Evolutionary conservation across 2,113 vertebrate species (phyloP).

Genomic region (Chamaetylas fuelleborni): DNA sequence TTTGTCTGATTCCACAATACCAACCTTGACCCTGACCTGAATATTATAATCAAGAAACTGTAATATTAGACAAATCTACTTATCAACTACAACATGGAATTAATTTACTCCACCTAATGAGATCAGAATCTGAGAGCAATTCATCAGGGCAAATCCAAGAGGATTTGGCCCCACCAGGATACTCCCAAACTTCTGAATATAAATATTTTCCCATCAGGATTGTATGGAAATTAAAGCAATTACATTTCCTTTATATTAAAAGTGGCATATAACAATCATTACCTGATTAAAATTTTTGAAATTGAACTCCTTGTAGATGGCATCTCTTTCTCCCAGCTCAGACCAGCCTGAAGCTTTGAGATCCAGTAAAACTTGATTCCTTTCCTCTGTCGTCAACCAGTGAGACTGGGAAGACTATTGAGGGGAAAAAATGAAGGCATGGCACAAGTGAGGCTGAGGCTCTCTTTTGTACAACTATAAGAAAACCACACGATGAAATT

Average conservation of each 20-base stretch:
- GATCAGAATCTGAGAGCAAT: neutral
- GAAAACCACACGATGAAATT: neutral
- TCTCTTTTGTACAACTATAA: neutral
- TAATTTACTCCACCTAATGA: neutral
- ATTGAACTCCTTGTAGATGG: conserved; percentile 93
- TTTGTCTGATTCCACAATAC: neutral
- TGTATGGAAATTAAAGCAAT: neutral
- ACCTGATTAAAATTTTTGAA: conserved; percentile 97
- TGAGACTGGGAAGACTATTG: conserved; percentile 83
- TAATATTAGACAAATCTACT: neutral
- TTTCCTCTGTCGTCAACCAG: conserved; percentile 84
- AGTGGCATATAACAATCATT: neutral
- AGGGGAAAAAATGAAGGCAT: neutral
- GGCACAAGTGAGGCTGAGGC: neutral
- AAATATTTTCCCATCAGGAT: conserved; percentile 11
- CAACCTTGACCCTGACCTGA: neutral
- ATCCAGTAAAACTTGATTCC: conserved; percentile 80
- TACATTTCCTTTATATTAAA: neutral
- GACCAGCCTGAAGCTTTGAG: conserved; percentile 89
- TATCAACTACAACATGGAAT: neutral
- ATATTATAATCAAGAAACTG: neutral
- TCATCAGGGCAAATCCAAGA: neutral
- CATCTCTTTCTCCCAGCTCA: conserved; percentile 84
- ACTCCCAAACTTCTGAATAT: neutral
- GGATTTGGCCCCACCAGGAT: neutral